These are phyloP conservation scores for Tachina fera DNA, from an alignment of 2,888 invertebrate genomes.

Conservation along the genomic window DNA sequence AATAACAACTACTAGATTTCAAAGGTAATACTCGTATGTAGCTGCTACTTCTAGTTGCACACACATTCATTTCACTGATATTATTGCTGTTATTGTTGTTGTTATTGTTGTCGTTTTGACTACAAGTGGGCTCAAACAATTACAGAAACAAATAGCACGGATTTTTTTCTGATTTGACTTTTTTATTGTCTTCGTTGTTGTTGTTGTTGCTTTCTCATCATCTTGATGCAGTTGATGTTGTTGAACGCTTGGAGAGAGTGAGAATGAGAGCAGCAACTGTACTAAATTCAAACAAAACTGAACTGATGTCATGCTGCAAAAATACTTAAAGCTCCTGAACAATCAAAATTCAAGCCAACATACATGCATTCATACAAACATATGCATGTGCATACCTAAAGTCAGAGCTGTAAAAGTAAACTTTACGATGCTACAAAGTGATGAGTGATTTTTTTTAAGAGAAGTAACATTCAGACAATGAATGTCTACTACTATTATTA, in stretches of 20 bases:
- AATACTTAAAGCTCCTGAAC: conserved; percentile 57
- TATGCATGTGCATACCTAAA: not conserved
- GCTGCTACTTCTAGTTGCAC: conserved; percentile 34
- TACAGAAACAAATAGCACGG: conserved; percentile 58
- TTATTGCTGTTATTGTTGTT: conserved; percentile 33
- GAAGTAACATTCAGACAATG: no score
- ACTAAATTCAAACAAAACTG: conserved; percentile 63
- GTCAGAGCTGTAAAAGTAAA: not conserved
- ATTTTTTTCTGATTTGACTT: conserved; percentile 42
- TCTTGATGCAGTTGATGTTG: conserved; percentile 53
- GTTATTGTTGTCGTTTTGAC: conserved; percentile 38
- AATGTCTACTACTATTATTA: no score
- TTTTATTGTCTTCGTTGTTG: conserved; percentile 41
- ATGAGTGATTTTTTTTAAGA: no score
- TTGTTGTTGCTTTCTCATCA: conserved; percentile 46
- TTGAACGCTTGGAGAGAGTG: conserved; percentile 41
- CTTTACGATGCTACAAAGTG: not conserved
- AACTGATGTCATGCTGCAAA: conserved; percentile 60
- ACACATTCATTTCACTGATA: conserved; percentile 3
- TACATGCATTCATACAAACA: not conserved
- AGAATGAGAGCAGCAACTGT: conserved; percentile 64
- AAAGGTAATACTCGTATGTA: conserved; percentile 52
- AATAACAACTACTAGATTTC: conserved; percentile 49
- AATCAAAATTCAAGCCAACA: conserved; percentile 37
- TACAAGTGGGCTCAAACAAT: conserved; percentile 68